These are phyloP conservation scores for Umimayanthus chanpuru DNA, from an alignment of 92 coral and sea anemone genomes.

Conservation along the genomic window DNA sequence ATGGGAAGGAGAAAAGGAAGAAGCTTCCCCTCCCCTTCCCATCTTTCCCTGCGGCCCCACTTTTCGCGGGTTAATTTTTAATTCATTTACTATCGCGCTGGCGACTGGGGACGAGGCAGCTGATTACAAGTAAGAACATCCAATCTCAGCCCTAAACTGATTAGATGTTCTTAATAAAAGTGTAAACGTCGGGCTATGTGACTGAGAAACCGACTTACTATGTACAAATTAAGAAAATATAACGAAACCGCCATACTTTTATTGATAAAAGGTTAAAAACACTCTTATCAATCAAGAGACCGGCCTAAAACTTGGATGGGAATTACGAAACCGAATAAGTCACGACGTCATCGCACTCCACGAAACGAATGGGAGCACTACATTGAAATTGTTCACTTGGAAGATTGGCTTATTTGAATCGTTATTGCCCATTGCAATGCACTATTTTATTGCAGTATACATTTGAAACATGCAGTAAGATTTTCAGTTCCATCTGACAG, in stretches of 20 bases:
- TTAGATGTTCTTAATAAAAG: neutral
- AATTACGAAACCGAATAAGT: neutral
- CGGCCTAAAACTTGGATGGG: neutral
- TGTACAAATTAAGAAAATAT: no score
- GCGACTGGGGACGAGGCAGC: no score
- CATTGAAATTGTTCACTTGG: neutral
- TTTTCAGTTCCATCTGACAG: neutral
- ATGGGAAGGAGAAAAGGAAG: no score
- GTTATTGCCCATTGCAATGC: neutral
- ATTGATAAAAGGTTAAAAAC: neutral
- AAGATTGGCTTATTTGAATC: neutral
- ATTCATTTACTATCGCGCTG: no score
- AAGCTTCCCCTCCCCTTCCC: no score
- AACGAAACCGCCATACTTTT: neutral
- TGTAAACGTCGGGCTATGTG: neutral
- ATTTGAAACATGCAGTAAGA: neutral
- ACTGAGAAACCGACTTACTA: neutral
- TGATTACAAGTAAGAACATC: no score
- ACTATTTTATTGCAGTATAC: neutral
- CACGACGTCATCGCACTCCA: neutral
- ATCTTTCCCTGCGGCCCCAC: no score
- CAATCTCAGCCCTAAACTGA: no score
- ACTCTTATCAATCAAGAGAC: neutral
- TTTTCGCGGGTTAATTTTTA: no score
- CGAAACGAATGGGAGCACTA: neutral